Conservation (phyloP, 2,797 vertebrate genomes). For the Emys orbicularis region DNA sequence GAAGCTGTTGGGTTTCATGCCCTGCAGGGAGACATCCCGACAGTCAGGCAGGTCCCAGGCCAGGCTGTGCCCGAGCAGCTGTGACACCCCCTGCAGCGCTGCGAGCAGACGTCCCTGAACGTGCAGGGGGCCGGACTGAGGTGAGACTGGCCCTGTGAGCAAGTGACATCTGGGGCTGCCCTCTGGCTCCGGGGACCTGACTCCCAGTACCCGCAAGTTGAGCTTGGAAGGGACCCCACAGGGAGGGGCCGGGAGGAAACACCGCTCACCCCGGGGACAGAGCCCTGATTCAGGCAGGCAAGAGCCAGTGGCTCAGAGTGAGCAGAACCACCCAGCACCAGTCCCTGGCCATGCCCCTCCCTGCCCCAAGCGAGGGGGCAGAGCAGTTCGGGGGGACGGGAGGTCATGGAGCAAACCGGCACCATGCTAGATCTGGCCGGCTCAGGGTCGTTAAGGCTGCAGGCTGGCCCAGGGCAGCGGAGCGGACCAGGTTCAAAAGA, state of each 20-base stretch:
- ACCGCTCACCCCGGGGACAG: background rate
- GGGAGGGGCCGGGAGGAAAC: background rate
- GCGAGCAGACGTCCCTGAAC: background rate
- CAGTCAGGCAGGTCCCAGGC: background rate
- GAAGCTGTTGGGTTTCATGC: slow-evolving; percentile 97
- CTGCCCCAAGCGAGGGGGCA: background rate
- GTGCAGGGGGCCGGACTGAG: too few relatives aligned
- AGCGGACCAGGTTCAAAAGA: background rate
- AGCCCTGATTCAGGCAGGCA: background rate
- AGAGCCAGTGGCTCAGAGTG: background rate
- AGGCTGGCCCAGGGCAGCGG: background rate
- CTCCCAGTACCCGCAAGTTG: background rate
- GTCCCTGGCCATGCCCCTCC: background rate
- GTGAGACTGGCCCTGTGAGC: background rate
- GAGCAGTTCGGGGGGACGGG: background rate
- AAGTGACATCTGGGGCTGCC: background rate
- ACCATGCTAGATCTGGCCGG: background rate
- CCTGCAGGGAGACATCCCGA: slow-evolving; percentile 79
- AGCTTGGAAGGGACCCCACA: background rate
- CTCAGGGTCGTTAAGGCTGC: background rate
- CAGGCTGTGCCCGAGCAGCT: background rate
- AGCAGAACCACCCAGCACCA: background rate
- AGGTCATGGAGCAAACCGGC: background rate
- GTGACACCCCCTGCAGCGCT: background rate
- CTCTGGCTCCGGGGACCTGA: background rate